Evolutionary conservation across 2,797 vertebrate species (phyloP).

Genomic region (Vireo griseus): DNA sequence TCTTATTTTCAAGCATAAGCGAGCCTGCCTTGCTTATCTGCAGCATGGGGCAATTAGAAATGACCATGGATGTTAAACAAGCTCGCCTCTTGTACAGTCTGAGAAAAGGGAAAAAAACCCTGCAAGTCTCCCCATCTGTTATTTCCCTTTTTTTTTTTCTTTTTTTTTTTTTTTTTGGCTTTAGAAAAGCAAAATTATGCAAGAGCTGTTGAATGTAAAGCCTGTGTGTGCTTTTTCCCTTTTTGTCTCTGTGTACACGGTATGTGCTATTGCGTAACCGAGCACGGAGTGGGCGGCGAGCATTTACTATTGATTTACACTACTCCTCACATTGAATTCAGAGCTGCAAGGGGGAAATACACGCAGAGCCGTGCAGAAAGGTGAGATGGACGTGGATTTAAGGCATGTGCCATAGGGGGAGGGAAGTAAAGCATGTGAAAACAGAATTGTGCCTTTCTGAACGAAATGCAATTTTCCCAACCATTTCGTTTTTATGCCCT

Average conservation of each 20-base stretch:
- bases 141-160: conserved; percentile 67
- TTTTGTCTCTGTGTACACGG: conserved; percentile 73
- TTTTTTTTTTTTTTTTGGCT: conserved; percentile 56
- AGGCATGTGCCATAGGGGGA: not conserved
- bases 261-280: conserved; percentile 72
- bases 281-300: conserved; percentile 70
- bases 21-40: conserved; percentile 53
- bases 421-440: not conserved
- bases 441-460: not conserved
- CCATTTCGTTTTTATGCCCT: not conserved
- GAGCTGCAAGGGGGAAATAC: not conserved
- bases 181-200: conserved; percentile 76
- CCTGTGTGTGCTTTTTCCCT: conserved; percentile 75
- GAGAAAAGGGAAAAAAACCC: conserved; percentile 67
- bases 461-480: not conserved
- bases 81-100: conserved; percentile 65
- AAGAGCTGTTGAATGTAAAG: conserved; percentile 78
- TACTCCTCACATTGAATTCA: conserved; percentile 59
- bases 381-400: not conserved
- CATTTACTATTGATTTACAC: conserved; percentile 78
- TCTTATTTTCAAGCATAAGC: conserved; percentile 40
- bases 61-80: conserved; percentile 66
- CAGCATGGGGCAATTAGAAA: conserved; percentile 65
- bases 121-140: conserved; percentile 76
- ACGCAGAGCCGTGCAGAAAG: not conserved